A percentile compares a stretch with the other conserved stretches of the same genome.
Conservation (phyloP, 2,888 invertebrate species). For the Ceriagrion tenellum region DNA sequence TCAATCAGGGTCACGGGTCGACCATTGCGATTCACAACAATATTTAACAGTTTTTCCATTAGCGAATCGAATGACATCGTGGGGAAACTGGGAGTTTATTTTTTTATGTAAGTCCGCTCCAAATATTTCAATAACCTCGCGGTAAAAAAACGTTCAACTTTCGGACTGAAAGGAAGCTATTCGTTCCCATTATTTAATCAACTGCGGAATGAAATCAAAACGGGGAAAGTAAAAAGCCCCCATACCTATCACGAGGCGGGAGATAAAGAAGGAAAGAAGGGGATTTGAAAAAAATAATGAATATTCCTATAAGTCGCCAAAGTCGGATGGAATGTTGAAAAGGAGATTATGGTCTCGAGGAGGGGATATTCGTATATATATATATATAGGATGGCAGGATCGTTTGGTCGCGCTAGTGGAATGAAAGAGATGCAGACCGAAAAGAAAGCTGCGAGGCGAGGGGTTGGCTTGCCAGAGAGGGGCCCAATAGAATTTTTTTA, state of each 20-base stretch:
- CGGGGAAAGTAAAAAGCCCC: neutral
- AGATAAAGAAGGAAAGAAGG: neutral
- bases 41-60: too few relatives aligned
- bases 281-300: neutral
- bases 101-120: too few relatives aligned
- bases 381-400: neutral
- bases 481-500: neutral
- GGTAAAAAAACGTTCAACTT: neutral
- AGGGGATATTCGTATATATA: too few relatives aligned
- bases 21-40: too few relatives aligned
- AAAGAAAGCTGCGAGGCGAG: neutral
- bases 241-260: neutral
- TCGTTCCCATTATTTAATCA: neutral
- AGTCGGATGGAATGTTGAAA: slow-evolving; percentile 8
- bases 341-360: neutral
- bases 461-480: neutral
- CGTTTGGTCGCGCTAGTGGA: neutral
- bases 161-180: neutral
- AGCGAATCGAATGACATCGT: too few relatives aligned
- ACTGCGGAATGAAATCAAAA: neutral
- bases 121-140: too few relatives aligned
- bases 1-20: too few relatives aligned
- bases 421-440: neutral
- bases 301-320: neutral
- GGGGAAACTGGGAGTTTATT: too few relatives aligned